phyloP scores from a whole-genome alignment of 2,797 vertebrate species.

The Anguilla obscura region DNA sequence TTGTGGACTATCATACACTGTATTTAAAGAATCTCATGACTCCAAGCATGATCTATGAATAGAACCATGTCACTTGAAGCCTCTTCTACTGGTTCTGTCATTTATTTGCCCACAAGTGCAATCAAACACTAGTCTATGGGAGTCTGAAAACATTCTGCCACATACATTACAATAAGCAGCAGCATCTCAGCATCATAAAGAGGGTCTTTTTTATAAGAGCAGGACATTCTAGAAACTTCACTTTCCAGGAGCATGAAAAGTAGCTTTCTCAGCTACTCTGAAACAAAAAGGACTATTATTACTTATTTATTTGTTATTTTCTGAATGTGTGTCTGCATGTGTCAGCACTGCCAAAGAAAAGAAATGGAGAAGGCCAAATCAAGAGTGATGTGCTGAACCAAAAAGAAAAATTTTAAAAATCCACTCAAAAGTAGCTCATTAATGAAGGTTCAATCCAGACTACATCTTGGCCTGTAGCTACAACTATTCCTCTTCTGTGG shows the following conservation, averaged over 20 bases:
- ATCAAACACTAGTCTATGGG: background rate
- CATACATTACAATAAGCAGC: background rate
- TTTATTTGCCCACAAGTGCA: background rate
- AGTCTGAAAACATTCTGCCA: background rate
- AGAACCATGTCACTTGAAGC: background rate
- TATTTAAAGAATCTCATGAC: conserved; percentile 49
- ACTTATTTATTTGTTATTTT: background rate
- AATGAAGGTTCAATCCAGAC: conserved; percentile 54
- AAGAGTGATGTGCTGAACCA: conserved; percentile 44
- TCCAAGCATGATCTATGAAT: background rate
- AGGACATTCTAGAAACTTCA: background rate
- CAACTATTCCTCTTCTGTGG: background rate
- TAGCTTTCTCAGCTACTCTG: background rate
- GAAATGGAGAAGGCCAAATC: conserved; percentile 41
- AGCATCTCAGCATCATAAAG: conserved; percentile 1
- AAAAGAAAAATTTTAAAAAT: conserved; percentile 38
- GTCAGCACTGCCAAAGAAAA: conserved; percentile 41
- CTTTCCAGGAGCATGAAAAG: background rate
- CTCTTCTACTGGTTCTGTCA: conserved; percentile 10
- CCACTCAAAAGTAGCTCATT: conserved; percentile 46
- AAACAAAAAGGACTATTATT: conserved; percentile 11
- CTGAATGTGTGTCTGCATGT: conserved; percentile 10
- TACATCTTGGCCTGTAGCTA: conserved; percentile 49
- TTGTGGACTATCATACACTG: conserved; percentile 51
- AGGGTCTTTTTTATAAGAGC: background rate